Conservation (phyloP, 2,797 vertebrate species). For the Onychomys arenicola region DNA sequence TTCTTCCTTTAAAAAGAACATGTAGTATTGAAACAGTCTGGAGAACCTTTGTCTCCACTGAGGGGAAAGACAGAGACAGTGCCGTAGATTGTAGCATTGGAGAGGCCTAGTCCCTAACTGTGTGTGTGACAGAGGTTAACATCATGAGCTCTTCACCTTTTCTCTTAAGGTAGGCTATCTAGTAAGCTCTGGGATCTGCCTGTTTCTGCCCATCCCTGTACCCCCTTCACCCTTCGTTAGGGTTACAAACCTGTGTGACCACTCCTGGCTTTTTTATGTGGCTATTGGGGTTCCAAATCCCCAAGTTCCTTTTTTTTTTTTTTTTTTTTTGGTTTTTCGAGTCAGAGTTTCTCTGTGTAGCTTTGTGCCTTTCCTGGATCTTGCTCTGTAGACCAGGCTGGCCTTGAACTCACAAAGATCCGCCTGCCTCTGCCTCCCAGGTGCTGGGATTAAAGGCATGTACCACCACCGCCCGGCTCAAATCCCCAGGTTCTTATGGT, state of each 20-base stretch:
- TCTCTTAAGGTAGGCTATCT: not conserved
- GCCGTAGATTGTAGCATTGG: not conserved
- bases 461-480: too few species aligned
- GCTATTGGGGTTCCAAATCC: not conserved
- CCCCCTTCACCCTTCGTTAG: not conserved
- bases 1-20: not conserved
- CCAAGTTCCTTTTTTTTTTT: too few species aligned
- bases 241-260: not conserved
- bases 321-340: too few species aligned
- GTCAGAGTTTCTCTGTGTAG: too few species aligned
- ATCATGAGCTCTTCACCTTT: too few species aligned
- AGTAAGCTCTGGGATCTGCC: not conserved
- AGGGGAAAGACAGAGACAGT: not conserved
- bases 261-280: not conserved
- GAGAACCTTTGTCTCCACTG: not conserved
- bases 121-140: not conserved
- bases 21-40: not conserved
- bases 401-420: too few species aligned
- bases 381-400: too few species aligned
- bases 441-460: too few species aligned
- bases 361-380: too few species aligned
- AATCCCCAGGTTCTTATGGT: not conserved
- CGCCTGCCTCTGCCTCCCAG: too few species aligned
- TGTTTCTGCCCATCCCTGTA: not conserved
- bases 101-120: not conserved